A percentile compares a stretch with the other conserved stretches of the same genome.
phyloP scores from a whole-genome alignment of 2,888 invertebrate species.

The Hypsopygia costalis region DNA sequence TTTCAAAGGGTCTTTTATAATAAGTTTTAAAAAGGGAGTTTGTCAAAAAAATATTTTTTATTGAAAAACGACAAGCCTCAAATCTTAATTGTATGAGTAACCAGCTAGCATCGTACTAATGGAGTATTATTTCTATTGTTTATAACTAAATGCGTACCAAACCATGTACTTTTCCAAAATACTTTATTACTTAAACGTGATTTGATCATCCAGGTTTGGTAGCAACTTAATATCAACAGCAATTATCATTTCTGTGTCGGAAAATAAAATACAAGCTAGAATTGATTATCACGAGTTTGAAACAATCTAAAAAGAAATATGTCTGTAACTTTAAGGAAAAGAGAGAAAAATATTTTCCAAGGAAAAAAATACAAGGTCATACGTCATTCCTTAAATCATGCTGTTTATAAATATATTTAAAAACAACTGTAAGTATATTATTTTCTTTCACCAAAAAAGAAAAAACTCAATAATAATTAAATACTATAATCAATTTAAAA shows the following conservation, averaged over 20 bases:
- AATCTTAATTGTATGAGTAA: conserved; percentile 20
- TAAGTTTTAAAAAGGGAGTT: not conserved
- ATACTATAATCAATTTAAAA: too few species aligned
- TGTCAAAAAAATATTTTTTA: not conserved
- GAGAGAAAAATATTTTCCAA: too few species aligned
- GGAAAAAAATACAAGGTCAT: too few species aligned
- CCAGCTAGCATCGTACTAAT: conserved; percentile 27
- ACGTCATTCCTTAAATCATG: too few species aligned
- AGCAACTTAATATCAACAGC: not conserved
- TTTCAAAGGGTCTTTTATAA: not conserved
- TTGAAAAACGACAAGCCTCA: conserved; percentile 10
- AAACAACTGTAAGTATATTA: too few species aligned
- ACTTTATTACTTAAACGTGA: not conserved
- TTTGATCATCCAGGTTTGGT: not conserved
- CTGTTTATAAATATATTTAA: too few species aligned
- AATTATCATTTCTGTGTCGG: conserved; percentile 7
- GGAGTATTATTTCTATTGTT: conserved; percentile 22
- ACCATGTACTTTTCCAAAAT: conserved; percentile 5
- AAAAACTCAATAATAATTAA: too few species aligned
- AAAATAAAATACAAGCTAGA: conserved; percentile 2
- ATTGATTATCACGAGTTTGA: too few species aligned
- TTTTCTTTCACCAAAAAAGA: too few species aligned
- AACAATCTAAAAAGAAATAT: too few species aligned
- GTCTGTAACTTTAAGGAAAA: too few species aligned
- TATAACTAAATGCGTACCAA: conserved; percentile 12